A percentile compares a stretch with the other conserved stretches of the same genome.
Evolutionary conservation across 2,888 invertebrate species (phyloP).

Genomic region (Aleiodes alternator): DNA sequence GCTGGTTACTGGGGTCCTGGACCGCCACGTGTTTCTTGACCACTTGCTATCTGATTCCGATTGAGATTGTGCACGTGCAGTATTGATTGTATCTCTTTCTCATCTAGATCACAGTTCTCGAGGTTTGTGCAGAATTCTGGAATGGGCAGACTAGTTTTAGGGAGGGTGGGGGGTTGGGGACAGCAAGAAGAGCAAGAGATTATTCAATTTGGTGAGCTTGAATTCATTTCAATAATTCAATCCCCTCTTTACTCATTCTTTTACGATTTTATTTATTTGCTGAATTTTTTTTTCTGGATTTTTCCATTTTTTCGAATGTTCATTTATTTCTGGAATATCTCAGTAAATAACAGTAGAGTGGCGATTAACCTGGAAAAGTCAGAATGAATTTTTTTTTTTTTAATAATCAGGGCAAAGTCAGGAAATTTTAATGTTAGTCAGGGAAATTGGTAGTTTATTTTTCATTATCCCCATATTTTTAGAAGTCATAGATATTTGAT

Average conservation of each 20-base stretch:
- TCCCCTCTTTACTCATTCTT: background rate
- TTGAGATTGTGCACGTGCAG: constrained; percentile 75
- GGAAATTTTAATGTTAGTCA: too few species aligned
- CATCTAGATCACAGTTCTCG: constrained; percentile 62
- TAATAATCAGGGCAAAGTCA: too few species aligned
- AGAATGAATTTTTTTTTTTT: too few species aligned
- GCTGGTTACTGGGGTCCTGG: constrained; percentile 74
- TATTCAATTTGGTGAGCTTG: background rate
- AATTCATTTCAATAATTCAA: constrained; percentile 4
- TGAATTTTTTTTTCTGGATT: background rate
- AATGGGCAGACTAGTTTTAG: constrained; percentile 57
- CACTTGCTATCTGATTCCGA: constrained; percentile 72
- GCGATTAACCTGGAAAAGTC: too few species aligned
- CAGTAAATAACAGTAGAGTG: too few species aligned
- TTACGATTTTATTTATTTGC: background rate
- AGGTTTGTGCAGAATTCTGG: constrained; percentile 56
- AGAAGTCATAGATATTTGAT: too few species aligned
- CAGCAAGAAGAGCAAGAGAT: background rate
- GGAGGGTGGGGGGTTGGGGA: background rate
- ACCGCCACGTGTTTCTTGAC: constrained; percentile 68
- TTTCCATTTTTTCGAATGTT: too few species aligned
- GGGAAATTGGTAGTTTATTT: too few species aligned
- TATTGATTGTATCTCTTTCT: constrained; percentile 70
- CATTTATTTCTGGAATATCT: background rate
- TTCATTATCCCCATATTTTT: too few species aligned